Base-by-base conservation (phyloP, 2,888 invertebrate species). In the Marronus borbonicus region DNA sequence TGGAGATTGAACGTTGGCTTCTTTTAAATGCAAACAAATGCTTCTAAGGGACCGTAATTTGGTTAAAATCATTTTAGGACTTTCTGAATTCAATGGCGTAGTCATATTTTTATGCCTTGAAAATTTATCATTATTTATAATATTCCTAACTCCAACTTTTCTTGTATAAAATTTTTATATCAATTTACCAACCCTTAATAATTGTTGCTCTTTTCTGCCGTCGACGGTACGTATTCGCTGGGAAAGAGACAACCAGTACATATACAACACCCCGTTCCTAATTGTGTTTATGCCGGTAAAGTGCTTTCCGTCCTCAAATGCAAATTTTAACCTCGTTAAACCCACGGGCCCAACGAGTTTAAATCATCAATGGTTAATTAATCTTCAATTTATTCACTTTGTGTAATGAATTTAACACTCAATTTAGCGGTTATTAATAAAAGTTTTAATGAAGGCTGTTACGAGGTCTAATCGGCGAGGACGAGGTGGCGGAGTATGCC, bases 351-450 rank as follows among this genome's bases (percentile, higher is more conserved):
- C 88, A 88, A 87, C 88, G 88, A 88, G 89, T 88, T 89, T 89
- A 89, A 89, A 89, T 89, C 89, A 89, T 89, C 89, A 86, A 87
- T 86, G 89, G 89, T 89, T 89, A 89, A 89, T 89, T 89, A 89
- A 89, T 89, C 89, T 89, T 89, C 89, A 89, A 89, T 89, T 89
- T 89, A 89, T 89, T 89, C 89, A 89, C 89, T 89, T 89, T 89
- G 87, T 88, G 86, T 89, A 88, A 89, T 88, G 87, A 88, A 89
- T 88, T 89, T 89, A 89, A 88, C 88, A 87, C 88, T 88, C 90
- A 90, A 90, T 90, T 90, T 90, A 89, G 89, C 88, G 89, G 89
- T 90, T 90, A 90, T 90, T 90, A 90, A 90, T 90, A 89, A 89
- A 90, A 90, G 89, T 90, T 90, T 90, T 90, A 90, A 90, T 90